Conservation (phyloP, 2,797 vertebrate genomes). For the Centropyge bicolor region DNA sequence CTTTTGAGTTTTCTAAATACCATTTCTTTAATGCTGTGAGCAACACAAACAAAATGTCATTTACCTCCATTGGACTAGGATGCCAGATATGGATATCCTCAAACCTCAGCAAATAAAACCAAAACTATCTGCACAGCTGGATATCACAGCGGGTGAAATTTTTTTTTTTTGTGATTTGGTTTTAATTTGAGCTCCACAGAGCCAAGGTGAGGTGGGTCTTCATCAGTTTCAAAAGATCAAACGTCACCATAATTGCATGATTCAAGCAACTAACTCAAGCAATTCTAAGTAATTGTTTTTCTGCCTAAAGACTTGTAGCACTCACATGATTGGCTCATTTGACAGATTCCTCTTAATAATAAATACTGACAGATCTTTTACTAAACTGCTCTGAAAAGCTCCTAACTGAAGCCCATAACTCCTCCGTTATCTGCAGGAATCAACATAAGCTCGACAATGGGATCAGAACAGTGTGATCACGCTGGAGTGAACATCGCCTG, state of each 20-base stretch:
- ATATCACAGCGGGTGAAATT: background rate
- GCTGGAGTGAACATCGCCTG: conserved; percentile 1
- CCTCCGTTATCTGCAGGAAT: conserved; percentile 10
- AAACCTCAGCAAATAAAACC: background rate
- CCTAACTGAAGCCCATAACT: conserved; percentile 1
- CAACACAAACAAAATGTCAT: background rate
- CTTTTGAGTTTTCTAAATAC: background rate
- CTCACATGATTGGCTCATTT: background rate
- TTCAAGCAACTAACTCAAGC: background rate
- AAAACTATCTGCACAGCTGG: background rate
- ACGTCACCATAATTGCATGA: background rate
- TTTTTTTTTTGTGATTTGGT: background rate
- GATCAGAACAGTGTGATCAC: background rate
- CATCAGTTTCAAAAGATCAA: background rate
- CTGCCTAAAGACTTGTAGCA: background rate
- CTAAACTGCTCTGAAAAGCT: background rate
- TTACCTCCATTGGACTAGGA: background rate
- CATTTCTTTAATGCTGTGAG: background rate
- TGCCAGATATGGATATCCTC: background rate
- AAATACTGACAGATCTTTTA: too few species aligned
- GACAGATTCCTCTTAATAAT: background rate
- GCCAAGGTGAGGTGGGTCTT: background rate
- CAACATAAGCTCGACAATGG: background rate
- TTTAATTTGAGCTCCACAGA: background rate
- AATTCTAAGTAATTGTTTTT: background rate